phyloP scores from a whole-genome alignment of 1,140 invertebrate species.

The Pogonus chalceus region DNA sequence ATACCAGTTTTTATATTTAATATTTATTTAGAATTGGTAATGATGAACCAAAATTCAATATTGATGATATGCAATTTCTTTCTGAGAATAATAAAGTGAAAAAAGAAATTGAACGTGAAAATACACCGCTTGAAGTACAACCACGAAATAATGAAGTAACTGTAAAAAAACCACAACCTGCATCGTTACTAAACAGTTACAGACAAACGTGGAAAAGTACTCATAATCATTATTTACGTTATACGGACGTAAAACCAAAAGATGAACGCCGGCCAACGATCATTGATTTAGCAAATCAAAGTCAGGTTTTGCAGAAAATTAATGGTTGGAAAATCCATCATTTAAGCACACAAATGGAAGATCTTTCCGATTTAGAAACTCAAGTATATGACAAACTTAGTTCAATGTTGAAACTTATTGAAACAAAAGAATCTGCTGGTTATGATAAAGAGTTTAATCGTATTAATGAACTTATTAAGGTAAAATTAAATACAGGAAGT shows the following conservation, averaged over 20 bases:
- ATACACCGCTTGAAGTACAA: not conserved
- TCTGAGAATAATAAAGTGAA: slow-evolving; percentile 46
- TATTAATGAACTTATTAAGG: slow-evolving; percentile 68
- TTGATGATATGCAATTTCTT: slow-evolving; percentile 57
- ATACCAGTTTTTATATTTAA: not conserved
- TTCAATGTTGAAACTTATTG: slow-evolving; percentile 51
- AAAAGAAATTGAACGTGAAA: slow-evolving; percentile 38
- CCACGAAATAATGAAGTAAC: not conserved
- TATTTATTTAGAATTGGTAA: slow-evolving; percentile 45
- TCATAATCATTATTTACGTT: slow-evolving; percentile 73
- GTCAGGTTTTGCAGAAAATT: slow-evolving; percentile 76
- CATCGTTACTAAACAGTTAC: slow-evolving; percentile 37
- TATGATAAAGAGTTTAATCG: slow-evolving; percentile 58
- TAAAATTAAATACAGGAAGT: slow-evolving; percentile 26
- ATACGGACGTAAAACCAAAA: slow-evolving; percentile 78
- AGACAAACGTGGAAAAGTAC: slow-evolving; percentile 47
- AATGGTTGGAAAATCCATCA: slow-evolving; percentile 94
- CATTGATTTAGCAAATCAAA: slow-evolving; percentile 82
- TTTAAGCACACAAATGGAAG: slow-evolving; percentile 84
- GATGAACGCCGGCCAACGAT: slow-evolving; percentile 74
- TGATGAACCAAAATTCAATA: slow-evolving; percentile 45
- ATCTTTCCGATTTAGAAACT: slow-evolving; percentile 50
- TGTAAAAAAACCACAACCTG: slow-evolving; percentile 34
- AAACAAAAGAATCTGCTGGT: slow-evolving; percentile 49
- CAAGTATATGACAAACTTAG: slow-evolving; percentile 54